These are phyloP conservation scores for Micrastur ruficollis DNA, from an alignment of 2,797 vertebrate species.

Conservation along the genomic window DNA sequence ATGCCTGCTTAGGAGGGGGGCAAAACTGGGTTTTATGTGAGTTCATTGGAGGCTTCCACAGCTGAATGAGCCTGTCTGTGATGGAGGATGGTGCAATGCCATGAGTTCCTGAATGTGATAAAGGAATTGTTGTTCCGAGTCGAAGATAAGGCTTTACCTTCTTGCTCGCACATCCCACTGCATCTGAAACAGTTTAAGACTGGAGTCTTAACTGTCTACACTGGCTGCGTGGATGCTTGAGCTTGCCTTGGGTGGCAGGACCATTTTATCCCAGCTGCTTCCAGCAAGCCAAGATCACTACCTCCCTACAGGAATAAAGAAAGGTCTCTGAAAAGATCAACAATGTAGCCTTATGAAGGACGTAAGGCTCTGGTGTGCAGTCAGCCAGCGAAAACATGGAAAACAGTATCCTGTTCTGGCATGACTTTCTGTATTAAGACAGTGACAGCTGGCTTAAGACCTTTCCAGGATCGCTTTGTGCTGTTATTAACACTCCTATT, in stretches of 20 bases:
- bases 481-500: neutral
- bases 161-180: neutral
- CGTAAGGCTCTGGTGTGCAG: neutral
- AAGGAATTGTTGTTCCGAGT: neutral
- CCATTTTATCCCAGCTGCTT: neutral
- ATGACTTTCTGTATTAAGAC: neutral
- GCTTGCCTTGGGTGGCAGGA: neutral
- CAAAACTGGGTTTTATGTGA: neutral
- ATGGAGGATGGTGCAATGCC: neutral
- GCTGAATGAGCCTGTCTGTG: neutral
- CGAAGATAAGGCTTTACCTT: neutral
- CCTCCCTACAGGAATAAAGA: neutral
- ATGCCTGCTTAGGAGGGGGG: neutral
- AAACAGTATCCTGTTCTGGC: neutral
- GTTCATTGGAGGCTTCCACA: neutral
- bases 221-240: neutral
- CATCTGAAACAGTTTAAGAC: neutral
- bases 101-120: neutral
- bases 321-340: neutral
- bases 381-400: neutral
- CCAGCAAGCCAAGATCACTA: neutral
- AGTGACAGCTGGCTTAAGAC: neutral
- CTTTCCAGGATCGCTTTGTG: neutral
- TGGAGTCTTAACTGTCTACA: neutral
- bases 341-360: neutral